A percentile compares a stretch with the other conserved stretches of the same genome.
Evolutionary conservation across 2,797 vertebrate genomes (phyloP).

Genomic region (Basileuterus tristriatus): DNA sequence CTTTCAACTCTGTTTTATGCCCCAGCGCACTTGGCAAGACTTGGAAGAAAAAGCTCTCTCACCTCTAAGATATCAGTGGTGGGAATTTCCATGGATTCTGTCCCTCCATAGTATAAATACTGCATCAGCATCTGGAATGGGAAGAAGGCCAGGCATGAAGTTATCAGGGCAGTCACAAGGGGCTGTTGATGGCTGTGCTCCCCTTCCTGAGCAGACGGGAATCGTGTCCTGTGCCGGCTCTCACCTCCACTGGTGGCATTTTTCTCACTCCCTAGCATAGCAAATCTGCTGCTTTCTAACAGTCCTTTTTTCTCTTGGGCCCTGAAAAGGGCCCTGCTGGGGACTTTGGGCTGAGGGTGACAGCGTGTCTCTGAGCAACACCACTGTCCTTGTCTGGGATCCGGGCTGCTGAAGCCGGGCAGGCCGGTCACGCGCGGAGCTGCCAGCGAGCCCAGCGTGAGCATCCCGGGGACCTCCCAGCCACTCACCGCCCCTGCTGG

Average conservation of each 20-base stretch:
- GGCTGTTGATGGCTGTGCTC: neutral
- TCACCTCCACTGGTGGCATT: neutral
- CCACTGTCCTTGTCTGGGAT: neutral
- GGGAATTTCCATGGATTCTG: constrained; percentile 87
- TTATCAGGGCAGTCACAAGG: neutral
- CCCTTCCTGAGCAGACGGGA: neutral
- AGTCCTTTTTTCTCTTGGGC: neutral
- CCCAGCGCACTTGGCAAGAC: neutral
- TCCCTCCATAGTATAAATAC: constrained; percentile 94
- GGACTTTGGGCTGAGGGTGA: neutral
- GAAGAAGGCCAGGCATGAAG: constrained; percentile 8
- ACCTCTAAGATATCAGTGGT: constrained; percentile 90
- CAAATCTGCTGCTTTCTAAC: neutral
- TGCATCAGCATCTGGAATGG: constrained; percentile 92
- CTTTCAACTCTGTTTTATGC: neutral
- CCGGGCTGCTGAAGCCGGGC: neutral
- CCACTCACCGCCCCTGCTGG: neutral
- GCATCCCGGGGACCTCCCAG: neutral
- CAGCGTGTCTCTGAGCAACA: neutral
- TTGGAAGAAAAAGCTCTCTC: constrained; percentile 64
- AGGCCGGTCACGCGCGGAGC: neutral
- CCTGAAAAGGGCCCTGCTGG: neutral
- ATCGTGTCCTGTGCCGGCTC: neutral
- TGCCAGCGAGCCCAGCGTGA: neutral
- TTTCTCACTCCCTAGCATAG: neutral